Percentiles rank a stretch among this genome's conserved stretches.
Evolutionary conservation across 2,888 invertebrate species (phyloP).

Genomic region (Napeogenes sylphis): DNA sequence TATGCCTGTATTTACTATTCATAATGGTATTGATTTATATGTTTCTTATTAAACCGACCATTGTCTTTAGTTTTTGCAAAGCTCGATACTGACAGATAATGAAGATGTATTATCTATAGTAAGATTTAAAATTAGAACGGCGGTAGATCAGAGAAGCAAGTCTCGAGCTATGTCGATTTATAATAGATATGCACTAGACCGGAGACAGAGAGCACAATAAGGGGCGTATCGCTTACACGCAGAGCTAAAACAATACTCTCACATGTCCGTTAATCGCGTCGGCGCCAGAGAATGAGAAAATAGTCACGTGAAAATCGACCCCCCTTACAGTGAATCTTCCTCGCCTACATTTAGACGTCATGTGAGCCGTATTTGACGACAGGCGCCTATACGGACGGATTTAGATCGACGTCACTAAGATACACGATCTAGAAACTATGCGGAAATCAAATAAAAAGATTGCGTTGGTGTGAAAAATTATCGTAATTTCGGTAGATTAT

Average conservation of each 20-base stretch:
- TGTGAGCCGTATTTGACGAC: conserved; percentile 58
- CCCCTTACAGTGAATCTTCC: conserved; percentile 39
- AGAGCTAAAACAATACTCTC: conserved; percentile 66
- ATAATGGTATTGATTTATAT: no score
- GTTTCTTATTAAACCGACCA: no score
- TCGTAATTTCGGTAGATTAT: conserved; percentile 61
- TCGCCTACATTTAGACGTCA: conserved; percentile 56
- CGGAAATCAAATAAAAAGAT: conserved; percentile 71
- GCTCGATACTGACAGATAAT: no score
- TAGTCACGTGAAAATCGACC: conserved; percentile 62
- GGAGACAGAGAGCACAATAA: conserved; percentile 64
- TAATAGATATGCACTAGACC: conserved; percentile 74
- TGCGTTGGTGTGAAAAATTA: conserved; percentile 70
- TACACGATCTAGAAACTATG: conserved; percentile 64
- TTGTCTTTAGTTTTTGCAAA: no score
- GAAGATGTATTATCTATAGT: conserved; percentile 18
- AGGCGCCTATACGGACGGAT: conserved; percentile 61
- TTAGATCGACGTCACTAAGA: conserved; percentile 63
- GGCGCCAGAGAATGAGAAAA: conserved; percentile 65
- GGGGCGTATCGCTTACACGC: conserved; percentile 68
- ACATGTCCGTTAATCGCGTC: conserved; percentile 64
- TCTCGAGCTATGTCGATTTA: conserved; percentile 58
- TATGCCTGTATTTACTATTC: neutral
- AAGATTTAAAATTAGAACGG: conserved; percentile 58
- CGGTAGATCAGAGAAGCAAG: conserved; percentile 57